Percentiles rank a stretch among this genome's conserved stretches.
phyloP scores from a whole-genome alignment of 1,140 invertebrate species.

The Mycetomoellerius zeteki region DNA sequence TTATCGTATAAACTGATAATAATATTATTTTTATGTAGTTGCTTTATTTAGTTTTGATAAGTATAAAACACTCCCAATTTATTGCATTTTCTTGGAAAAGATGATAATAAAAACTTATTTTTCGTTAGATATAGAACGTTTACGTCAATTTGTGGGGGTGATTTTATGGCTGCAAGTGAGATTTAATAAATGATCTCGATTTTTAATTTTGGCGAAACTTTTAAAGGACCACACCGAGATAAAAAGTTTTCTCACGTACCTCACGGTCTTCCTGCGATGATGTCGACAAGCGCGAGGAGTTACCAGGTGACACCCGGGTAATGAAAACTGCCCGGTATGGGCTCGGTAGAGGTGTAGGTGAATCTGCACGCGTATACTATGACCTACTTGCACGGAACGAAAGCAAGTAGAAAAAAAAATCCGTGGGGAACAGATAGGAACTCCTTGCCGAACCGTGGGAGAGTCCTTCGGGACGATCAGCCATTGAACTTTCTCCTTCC shows the following conservation, averaged over 20 bases:
- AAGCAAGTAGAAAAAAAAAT: slow-evolving; percentile 68
- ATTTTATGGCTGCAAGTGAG: not conserved
- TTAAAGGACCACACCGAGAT: not conserved
- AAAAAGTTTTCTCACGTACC: slow-evolving; percentile 75
- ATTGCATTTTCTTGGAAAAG: no score
- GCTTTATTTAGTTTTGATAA: no score
- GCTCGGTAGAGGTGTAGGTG: slow-evolving; percentile 34
- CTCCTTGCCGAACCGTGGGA: slow-evolving; percentile 76
- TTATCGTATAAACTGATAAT: no score
- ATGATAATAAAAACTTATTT: no score
- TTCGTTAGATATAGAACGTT: no score
- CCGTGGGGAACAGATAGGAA: slow-evolving; percentile 71
- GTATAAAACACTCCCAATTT: no score
- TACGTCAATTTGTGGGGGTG: no score
- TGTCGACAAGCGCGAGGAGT: slow-evolving; percentile 30
- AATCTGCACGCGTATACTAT: slow-evolving; percentile 56
- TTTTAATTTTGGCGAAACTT: not conserved
- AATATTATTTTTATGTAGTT: not conserved
- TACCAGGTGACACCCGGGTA: slow-evolving; percentile 55
- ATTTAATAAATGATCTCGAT: not conserved
- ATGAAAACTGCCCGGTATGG: slow-evolving; percentile 46
- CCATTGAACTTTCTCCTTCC: slow-evolving; percentile 80
- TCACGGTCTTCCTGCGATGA: slow-evolving; percentile 66
- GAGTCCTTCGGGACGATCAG: slow-evolving; percentile 76
- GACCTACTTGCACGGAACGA: slow-evolving; percentile 68